Base-by-base conservation (phyloP, 35 echinoderm and acorn worm genomes). In the Ophiothrix spiculata region DNA sequence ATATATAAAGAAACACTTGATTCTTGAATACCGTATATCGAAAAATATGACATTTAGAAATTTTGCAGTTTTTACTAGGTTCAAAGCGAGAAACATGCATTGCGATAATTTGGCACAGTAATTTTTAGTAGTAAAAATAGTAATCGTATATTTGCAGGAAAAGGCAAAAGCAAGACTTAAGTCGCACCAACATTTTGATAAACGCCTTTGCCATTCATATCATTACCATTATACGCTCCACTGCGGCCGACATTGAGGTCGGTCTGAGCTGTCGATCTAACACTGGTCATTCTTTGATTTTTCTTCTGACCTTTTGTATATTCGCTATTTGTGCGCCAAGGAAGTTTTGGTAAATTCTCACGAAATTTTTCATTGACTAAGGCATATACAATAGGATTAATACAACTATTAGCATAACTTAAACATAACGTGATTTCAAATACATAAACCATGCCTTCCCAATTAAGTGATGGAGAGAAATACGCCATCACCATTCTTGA, bases 341-440 rank as follows among this genome's bases (percentile, higher is more conserved):
- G 60, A 25, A 69, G 60, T 25, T 69, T 69, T 16, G 81, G 81
- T 60, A 84, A 36, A 60, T 84, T 84, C 21, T 84, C 56, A 15
- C 81, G 29, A 60, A 84, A 84, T n/a, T 84, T 84, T 1, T 37
- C 81, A 36, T 60, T 84, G 33, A 84, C 63, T 21, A 84, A 60
- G 1, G 81, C 81, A 37, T 84, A 84, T 36, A 84, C 39, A 35
- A 84, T 64, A 16, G 81, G 81, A 60, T 84, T 84, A 21, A 84
- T 60, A 64, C 81, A 84, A 23, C 81, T 84, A 37, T 84, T 84
- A 37, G 63, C 63, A 34, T 84, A 84, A 31, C 46, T 84, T 0
- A 84, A 84, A 37, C 42, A 36, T 1, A 84, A 56, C 21, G 45
- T 84, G 21, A 84, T 32, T 37, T 84, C 81, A 37, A 84, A 84